Evolutionary conservation across 1,140 invertebrate genomes (phyloP).

Genomic region (Pseudomyrmex concolor): DNA sequence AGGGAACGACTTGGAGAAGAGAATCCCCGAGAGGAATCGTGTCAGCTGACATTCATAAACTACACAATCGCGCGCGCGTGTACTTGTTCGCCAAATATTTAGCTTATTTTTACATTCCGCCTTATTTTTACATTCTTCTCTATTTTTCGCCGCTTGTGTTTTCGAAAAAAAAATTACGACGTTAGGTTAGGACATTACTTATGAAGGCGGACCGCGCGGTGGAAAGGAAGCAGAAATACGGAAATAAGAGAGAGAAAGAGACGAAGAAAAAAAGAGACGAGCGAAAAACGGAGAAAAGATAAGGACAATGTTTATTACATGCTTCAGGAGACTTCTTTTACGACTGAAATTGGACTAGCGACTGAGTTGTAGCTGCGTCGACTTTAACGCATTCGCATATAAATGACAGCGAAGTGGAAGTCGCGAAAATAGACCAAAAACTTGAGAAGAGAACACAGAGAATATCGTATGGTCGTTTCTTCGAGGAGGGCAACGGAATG

Average conservation of each 20-base stretch:
- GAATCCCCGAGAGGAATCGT: constrained; percentile 41
- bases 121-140: constrained; percentile 39
- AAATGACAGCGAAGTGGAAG: constrained; percentile 41
- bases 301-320: constrained; percentile 57
- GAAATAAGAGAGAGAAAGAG: neutral
- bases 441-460: constrained; percentile 16
- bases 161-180: neutral
- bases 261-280: neutral
- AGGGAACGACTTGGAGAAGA: neutral
- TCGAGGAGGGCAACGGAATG: constrained; percentile 20
- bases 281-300: constrained; percentile 2
- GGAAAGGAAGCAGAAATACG: neutral
- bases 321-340: constrained; percentile 43
- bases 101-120: constrained; percentile 55
- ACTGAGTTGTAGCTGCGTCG: constrained; percentile 32
- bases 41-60: constrained; percentile 45
- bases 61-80: constrained; percentile 17
- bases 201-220: neutral
- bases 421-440: constrained; percentile 25
- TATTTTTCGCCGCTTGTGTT: neutral
- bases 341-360: constrained; percentile 48
- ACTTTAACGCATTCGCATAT: constrained; percentile 54
- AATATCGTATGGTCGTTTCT: constrained; percentile 32
- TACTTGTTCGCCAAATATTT: constrained; percentile 71
- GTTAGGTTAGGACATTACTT: constrained; percentile 50